Conservation (phyloP, 2,888 invertebrate species). For the Papilio elwesi region DNA sequence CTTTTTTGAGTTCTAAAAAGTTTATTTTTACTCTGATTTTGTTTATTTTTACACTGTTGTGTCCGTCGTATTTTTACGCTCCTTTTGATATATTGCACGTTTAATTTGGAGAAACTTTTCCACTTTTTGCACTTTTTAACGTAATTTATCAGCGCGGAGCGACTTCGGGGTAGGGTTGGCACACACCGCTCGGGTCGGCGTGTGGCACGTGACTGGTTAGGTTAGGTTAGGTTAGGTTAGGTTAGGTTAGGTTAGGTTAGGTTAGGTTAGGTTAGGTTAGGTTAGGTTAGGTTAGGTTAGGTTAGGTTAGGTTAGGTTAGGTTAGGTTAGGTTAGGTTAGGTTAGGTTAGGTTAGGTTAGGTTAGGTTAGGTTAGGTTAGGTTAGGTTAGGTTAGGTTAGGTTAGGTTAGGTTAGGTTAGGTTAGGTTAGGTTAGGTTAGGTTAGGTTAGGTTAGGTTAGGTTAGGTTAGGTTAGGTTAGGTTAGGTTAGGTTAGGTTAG, state of each 20-base stretch:
- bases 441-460: slow-evolving; percentile 45
- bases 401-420: slow-evolving; percentile 46
- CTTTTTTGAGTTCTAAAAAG: too few relatives aligned
- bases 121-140: too few relatives aligned
- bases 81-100: too few relatives aligned
- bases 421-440: slow-evolving; percentile 48
- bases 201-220: too few relatives aligned
- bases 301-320: slow-evolving; percentile 49
- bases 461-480: slow-evolving; percentile 47
- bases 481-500: slow-evolving; percentile 51
- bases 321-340: slow-evolving; percentile 43
- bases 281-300: slow-evolving; percentile 41
- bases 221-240: slow-evolving; percentile 49
- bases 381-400: slow-evolving; percentile 45
- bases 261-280: slow-evolving; percentile 40
- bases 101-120: too few relatives aligned
- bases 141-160: too few relatives aligned
- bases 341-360: slow-evolving; percentile 44
- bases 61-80: too few relatives aligned
- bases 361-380: slow-evolving; percentile 45
- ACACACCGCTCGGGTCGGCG: too few relatives aligned
- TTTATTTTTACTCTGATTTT: too few relatives aligned
- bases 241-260: slow-evolving; percentile 48
- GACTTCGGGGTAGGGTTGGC: too few relatives aligned
- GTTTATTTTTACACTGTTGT: too few relatives aligned